These are phyloP conservation scores for Cataglyphis albicans DNA, from an alignment of 2,888 invertebrate genomes.

Conservation along the genomic window DNA sequence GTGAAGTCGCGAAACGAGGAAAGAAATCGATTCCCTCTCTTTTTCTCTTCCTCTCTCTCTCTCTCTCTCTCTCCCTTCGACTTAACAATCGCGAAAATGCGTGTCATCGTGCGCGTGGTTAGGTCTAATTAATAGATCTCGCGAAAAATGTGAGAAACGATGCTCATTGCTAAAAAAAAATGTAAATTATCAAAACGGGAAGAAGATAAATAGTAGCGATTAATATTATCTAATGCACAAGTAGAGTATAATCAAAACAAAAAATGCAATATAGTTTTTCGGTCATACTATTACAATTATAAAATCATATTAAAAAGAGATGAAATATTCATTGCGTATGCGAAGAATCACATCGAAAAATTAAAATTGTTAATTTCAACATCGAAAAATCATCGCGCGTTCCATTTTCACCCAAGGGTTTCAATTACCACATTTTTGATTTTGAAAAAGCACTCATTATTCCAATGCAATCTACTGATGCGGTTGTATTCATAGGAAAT, in stretches of 20 bases:
- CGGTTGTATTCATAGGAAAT: constrained; percentile 37
- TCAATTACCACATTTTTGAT: constrained; percentile 32
- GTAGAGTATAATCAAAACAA: not conserved
- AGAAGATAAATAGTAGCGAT: not conserved
- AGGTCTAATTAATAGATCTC: constrained; percentile 23
- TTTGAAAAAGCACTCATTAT: constrained; percentile 24
- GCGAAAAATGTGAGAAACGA: constrained; percentile 2
- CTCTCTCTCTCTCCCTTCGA: not conserved
- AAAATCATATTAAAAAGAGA: constrained; percentile 6
- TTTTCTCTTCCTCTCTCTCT: not conserved
- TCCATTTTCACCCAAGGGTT: constrained; percentile 1
- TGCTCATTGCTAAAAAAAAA: not conserved
- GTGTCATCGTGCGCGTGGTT: constrained; percentile 1
- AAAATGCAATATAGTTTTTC: not conserved
- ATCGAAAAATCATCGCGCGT: constrained; percentile 10
- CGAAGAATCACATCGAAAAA: not conserved
- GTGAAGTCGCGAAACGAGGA: constrained; percentile 60
- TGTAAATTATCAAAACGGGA: not conserved
- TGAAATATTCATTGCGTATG: not conserved
- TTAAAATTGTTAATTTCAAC: constrained; percentile 26
- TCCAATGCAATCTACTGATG: constrained; percentile 28
- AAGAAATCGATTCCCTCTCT: constrained; percentile 46
- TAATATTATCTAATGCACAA: constrained; percentile 6
- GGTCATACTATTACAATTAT: not conserved
- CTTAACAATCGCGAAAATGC: constrained; percentile 7